Percentiles rank a stretch among this genome's conserved stretches.
These are phyloP conservation scores for Channallabes apus DNA, from an alignment of 2,797 vertebrate genomes.

Conservation along the genomic window DNA sequence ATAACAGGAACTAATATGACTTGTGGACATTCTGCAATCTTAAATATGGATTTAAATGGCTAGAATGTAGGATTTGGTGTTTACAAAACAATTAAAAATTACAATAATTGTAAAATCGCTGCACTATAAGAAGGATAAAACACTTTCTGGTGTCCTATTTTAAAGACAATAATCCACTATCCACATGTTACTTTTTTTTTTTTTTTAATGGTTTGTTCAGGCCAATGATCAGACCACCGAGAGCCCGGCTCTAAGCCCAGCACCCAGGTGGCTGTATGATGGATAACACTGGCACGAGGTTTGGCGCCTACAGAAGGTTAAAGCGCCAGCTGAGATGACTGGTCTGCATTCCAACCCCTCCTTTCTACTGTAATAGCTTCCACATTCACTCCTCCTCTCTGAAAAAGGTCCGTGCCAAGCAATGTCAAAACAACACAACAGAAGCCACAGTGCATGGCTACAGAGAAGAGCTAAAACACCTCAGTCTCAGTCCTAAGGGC, in stretches of 20 bases:
- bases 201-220: neutral
- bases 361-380: conserved; percentile 68
- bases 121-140: neutral
- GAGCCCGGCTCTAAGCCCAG: conserved; percentile 40
- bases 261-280: conserved; percentile 59
- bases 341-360: conserved; percentile 64
- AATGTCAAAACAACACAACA: conserved; percentile 56
- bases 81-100: neutral
- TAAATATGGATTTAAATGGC: neutral
- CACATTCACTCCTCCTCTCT: conserved; percentile 67
- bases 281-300: conserved; percentile 60
- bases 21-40: neutral
- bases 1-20: neutral
- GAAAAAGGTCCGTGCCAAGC: conserved; percentile 56
- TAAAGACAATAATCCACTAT: neutral
- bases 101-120: no score
- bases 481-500: neutral
- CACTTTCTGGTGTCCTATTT: neutral
- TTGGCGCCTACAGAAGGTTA: conserved; percentile 50
- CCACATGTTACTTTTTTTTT: neutral
- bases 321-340: conserved; percentile 58
- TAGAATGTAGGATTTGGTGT: neutral
- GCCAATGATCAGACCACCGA: neutral
- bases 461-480: conserved; percentile 54
- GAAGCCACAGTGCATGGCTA: conserved; percentile 46